Conservation (phyloP, 2,888 invertebrate species). For the Adineta ricciae region DNA sequence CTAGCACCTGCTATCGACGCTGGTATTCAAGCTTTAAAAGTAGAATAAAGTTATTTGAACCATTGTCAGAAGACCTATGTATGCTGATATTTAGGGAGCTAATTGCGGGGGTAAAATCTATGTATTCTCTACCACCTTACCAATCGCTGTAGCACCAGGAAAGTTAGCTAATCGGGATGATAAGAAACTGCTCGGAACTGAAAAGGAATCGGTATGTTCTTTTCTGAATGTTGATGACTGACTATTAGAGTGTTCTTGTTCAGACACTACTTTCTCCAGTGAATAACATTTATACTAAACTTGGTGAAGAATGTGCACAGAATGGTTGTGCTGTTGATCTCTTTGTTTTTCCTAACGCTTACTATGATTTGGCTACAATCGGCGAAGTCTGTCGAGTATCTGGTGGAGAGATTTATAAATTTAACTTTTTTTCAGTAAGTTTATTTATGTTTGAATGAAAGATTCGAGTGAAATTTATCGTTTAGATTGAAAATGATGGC, state of each 20-base stretch:
- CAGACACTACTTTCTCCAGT: slow-evolving; percentile 61
- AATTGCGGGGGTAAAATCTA: slow-evolving; percentile 83
- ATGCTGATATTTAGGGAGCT: slow-evolving; percentile 51
- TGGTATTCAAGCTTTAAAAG: slow-evolving; percentile 87
- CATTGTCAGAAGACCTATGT: neutral
- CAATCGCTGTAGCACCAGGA: slow-evolving; percentile 74
- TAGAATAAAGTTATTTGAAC: slow-evolving; percentile 46
- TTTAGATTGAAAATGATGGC: slow-evolving; percentile 88
- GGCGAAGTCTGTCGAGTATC: slow-evolving; percentile 80
- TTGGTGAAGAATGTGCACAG: slow-evolving; percentile 84
- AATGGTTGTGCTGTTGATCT: slow-evolving; percentile 87
- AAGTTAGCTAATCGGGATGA: slow-evolving; percentile 88
- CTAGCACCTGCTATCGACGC: slow-evolving; percentile 91
- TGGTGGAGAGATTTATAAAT: slow-evolving; percentile 91
- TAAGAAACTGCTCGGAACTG: slow-evolving; percentile 83
- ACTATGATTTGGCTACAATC: slow-evolving; percentile 86
- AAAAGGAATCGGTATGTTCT: slow-evolving; percentile 66
- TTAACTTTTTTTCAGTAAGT: slow-evolving; percentile 58
- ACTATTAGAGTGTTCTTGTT: neutral
- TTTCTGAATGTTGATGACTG: neutral
- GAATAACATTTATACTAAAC: slow-evolving; percentile 75
- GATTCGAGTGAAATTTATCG: slow-evolving; percentile 45
- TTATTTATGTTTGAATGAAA: neutral
- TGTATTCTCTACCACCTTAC: slow-evolving; percentile 86
- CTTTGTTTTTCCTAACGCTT: slow-evolving; percentile 88